Percentiles rank a stretch among this genome's conserved stretches.
Evolutionary conservation across 1,140 invertebrate species (phyloP).

Genomic region (Drosophila lini): DNA sequence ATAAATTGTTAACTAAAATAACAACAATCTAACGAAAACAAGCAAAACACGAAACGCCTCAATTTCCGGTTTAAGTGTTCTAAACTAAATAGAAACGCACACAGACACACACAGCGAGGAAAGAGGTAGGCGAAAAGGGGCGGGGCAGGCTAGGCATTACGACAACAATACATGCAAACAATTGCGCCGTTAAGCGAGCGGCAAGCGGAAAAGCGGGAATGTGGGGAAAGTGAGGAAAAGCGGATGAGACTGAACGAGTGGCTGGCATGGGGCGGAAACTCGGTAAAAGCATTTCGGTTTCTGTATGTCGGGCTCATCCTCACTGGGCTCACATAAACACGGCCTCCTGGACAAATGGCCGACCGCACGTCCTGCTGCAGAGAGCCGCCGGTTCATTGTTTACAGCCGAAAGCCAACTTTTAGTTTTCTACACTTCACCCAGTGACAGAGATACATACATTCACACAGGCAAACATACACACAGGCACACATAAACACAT

Average conservation of each 20-base stretch:
- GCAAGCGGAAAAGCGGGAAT: conserved; percentile 7
- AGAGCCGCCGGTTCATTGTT: conserved; percentile 60
- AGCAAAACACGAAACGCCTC: conserved; percentile 82
- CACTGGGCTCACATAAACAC: conserved; percentile 61
- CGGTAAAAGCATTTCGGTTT: conserved; percentile 79
- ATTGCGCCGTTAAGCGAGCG: conserved; percentile 62
- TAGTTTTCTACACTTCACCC: conserved; percentile 76
- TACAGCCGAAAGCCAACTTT: conserved; percentile 72
- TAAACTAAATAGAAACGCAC: conserved; percentile 74
- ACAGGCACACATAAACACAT: conserved; percentile 8
- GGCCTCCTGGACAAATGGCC: conserved; percentile 76
- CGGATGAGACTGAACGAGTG: conserved; percentile 48
- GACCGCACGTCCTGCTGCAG: conserved; percentile 62
- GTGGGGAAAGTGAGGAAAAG: background rate
- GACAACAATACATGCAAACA: conserved; percentile 62
- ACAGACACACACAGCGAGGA: conserved; percentile 23
- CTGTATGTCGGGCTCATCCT: conserved; percentile 57
- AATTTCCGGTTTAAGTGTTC: conserved; percentile 83
- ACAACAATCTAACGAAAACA: conserved; percentile 81
- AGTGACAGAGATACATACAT: conserved; percentile 40
- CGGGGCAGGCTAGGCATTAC: conserved; percentile 19
- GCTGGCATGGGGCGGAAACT: conserved; percentile 73
- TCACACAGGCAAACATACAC: conserved; percentile 6
- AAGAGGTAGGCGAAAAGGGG: background rate
- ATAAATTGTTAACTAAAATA: conserved; percentile 83